Evolutionary conservation across 1,140 invertebrate genomes (phyloP), one percentile per base, ranked within the genome.

Genomic region (Rhagoletis pomonella): DNA sequence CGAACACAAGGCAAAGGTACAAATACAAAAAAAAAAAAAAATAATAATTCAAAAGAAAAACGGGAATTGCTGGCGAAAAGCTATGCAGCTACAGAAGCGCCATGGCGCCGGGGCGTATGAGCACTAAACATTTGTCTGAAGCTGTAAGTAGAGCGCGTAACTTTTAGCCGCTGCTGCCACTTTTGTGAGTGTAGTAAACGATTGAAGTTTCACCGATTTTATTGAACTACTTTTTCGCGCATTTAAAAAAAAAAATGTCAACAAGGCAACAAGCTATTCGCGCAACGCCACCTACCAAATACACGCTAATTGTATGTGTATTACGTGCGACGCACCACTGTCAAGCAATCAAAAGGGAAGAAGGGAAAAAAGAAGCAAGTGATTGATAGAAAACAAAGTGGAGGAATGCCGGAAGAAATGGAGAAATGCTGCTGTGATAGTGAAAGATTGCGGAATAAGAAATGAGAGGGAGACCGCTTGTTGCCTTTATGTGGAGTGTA

Each of bases 191-290:
- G 50, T 9, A 10, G 50, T 9, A 10, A 55, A 47, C 73, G 17
- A n/a, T 81, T 81, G 73, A 81, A 81, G 73, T 55, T 58, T 81
- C 7, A 81, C 44, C 17, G 19, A 81, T 81, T 58, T 81, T 3
- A 81, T 81, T 39, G 44, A 47, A 17, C 17, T 77, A n/a, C 5
- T 19, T 73, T 4, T 3, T 50, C 9, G 29, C 29, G 29, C 39
- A 50, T 17, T 50, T 77, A 3, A 58, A 39, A 58, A 39, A 4
- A 73, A 73, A 73, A 55, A 81, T 50, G 4, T 55, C 7, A 81
- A 47, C 7, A 29, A 29, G 17, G 19, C 47, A 73, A 47, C 14
- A 29, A 10, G 42, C 42, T 73, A 81, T 42, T 55, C 55, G 55
- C 47, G 73, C n/a, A 29, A 42, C 73, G 0, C 44, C 44, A 55